phyloP scores from a whole-genome alignment of 2,113 vertebrate genomes.

The Neotragus pygmaeus region DNA sequence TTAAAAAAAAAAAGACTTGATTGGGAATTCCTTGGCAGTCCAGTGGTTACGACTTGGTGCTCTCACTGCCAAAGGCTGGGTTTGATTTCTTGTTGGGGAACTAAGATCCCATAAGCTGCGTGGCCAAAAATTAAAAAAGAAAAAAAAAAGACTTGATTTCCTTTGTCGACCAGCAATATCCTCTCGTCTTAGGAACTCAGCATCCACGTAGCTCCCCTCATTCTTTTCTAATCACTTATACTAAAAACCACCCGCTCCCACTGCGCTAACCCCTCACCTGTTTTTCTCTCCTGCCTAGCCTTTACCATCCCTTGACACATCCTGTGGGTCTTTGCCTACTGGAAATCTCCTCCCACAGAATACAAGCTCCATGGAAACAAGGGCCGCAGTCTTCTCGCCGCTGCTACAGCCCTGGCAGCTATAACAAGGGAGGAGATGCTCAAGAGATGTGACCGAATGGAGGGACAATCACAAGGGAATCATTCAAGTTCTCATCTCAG shows the following conservation, averaged over 20 bases:
- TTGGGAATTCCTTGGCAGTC: background rate
- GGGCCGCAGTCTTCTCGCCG: background rate
- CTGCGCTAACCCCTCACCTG: background rate
- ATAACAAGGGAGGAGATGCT: background rate
- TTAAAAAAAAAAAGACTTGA: background rate
- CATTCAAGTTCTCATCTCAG: background rate
- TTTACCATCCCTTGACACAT: background rate
- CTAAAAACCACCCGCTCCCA: background rate
- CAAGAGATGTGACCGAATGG: background rate
- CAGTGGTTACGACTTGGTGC: too few relatives aligned
- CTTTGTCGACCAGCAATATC: background rate
- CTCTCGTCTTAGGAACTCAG: background rate
- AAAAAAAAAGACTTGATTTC: background rate
- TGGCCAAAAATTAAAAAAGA: background rate
- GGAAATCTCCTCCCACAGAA: background rate
- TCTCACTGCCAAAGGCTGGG: background rate
- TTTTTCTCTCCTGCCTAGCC: background rate
- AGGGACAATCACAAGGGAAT: rapidly evolving
- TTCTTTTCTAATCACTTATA: background rate
- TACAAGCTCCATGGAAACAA: background rate
- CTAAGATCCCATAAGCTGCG: background rate
- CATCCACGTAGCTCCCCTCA: background rate
- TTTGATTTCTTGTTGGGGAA: background rate
- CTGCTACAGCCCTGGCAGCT: background rate
- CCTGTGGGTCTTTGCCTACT: background rate